A percentile compares a stretch with the other conserved stretches of the same genome.
phyloP scores from a whole-genome alignment of 2,113 vertebrate species.

The Melanocharis versteri region DNA sequence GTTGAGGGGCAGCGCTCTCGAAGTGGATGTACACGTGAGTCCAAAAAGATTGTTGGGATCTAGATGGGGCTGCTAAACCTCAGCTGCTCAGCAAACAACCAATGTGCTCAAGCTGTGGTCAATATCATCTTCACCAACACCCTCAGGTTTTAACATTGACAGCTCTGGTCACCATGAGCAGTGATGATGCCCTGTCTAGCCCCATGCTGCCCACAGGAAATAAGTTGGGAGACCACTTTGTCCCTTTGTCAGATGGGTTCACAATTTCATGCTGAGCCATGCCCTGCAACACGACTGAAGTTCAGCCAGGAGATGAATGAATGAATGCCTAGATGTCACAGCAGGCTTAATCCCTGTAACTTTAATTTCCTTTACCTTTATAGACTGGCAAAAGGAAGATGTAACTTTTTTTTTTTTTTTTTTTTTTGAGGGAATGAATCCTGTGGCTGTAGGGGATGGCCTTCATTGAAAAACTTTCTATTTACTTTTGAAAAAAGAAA shows the following conservation, averaged over 20 bases:
- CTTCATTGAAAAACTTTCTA: slow-evolving; percentile 25
- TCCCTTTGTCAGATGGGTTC: background rate
- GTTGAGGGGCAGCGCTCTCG: accelerated
- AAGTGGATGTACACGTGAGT: background rate
- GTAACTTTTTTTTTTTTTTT: background rate
- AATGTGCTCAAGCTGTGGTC: background rate
- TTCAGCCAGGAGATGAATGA: background rate
- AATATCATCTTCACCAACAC: background rate
- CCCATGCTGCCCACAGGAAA: background rate
- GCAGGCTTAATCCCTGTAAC: slow-evolving; percentile 16
- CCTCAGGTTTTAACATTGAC: background rate
- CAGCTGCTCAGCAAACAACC: background rate
- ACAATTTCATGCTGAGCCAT: background rate
- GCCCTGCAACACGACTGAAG: background rate
- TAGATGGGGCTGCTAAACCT: background rate
- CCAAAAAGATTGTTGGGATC: background rate
- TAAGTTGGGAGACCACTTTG: background rate
- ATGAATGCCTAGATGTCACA: background rate
- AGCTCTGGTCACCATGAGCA: background rate
- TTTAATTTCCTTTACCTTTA: slow-evolving; percentile 42
- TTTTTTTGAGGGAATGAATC: background rate
- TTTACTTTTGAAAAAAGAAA: background rate
- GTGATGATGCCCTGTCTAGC: background rate
- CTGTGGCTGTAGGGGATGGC: background rate
- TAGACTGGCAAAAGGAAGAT: background rate